Percentiles rank a stretch among this genome's conserved stretches.
Evolutionary conservation across 2,113 vertebrate genomes (phyloP).

Genomic region (Vidua chalybeata): DNA sequence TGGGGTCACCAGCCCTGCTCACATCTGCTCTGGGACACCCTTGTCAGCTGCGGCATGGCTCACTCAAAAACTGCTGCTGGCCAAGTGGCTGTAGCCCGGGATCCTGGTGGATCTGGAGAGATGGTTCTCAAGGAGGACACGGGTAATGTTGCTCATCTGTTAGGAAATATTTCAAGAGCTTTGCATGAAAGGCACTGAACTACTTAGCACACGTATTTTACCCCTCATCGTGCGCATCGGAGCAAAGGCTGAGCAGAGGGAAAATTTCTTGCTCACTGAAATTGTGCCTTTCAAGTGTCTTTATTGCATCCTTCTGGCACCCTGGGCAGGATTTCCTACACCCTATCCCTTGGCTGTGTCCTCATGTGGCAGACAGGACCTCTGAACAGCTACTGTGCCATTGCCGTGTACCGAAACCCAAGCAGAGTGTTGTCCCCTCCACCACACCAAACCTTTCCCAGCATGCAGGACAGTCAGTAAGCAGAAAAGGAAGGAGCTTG

Average conservation of each 20-base stretch:
- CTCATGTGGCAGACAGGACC: neutral
- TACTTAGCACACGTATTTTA: neutral
- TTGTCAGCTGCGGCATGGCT: neutral
- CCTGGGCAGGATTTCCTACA: neutral
- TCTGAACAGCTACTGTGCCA: neutral
- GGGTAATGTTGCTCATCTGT: slow-evolving; percentile 21
- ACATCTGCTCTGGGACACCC: neutral
- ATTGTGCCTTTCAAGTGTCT: neutral
- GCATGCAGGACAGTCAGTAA: neutral
- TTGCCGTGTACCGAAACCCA: neutral
- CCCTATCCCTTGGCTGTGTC: neutral
- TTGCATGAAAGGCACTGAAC: neutral
- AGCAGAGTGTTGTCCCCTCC: neutral
- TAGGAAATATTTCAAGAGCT: neutral
- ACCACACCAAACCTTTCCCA: neutral
- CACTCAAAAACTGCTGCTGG: neutral
- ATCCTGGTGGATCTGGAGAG: neutral
- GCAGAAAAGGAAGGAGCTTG: neutral
- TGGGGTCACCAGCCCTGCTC: neutral
- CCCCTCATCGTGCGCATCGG: neutral
- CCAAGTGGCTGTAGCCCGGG: neutral
- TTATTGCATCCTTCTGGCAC: neutral
- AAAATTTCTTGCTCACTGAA: neutral
- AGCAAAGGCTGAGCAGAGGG: neutral
- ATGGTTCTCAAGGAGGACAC: neutral